phyloP scores from a whole-genome alignment of 2,888 invertebrate genomes.

The Cylindroiulus punctatus region DNA sequence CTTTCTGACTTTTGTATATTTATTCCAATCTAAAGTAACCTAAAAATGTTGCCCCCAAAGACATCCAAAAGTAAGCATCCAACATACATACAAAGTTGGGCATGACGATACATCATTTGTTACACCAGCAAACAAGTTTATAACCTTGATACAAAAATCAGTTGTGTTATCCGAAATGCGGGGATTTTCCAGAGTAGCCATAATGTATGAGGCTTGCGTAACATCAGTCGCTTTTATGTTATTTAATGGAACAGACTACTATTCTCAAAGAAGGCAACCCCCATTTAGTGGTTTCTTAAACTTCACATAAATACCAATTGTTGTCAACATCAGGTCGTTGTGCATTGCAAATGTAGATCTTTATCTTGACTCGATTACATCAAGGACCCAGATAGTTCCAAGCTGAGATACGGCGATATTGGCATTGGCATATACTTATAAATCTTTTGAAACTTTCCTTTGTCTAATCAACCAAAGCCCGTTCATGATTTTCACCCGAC shows the following conservation, averaged over 20 bases:
- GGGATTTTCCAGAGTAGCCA: neutral
- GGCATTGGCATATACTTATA: conserved; percentile 32
- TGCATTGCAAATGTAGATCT: neutral
- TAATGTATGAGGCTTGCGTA: neutral
- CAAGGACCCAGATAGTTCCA: neutral
- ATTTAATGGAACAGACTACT: neutral
- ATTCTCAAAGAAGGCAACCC: neutral
- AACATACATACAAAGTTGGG: too few relatives aligned
- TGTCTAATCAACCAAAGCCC: neutral
- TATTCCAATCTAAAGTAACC: too few relatives aligned
- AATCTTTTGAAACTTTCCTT: conserved; percentile 18
- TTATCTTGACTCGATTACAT: conserved; percentile 24
- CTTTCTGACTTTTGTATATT: too few relatives aligned
- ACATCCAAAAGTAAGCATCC: too few relatives aligned
- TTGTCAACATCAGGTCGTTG: conserved; percentile 12
- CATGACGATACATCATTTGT: too few relatives aligned
- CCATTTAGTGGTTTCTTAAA: conserved; percentile 22
- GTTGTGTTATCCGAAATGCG: neutral
- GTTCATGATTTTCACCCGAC: conserved; percentile 22
- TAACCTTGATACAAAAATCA: neutral
- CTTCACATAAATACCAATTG: conserved; percentile 32
- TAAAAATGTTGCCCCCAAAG: too few relatives aligned
- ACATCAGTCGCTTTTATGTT: neutral
- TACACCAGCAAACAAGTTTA: too few relatives aligned
- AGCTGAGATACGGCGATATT: neutral